phyloP scores from a whole-genome alignment of 2,888 invertebrate species.

The Drosophila yooni region DNA sequence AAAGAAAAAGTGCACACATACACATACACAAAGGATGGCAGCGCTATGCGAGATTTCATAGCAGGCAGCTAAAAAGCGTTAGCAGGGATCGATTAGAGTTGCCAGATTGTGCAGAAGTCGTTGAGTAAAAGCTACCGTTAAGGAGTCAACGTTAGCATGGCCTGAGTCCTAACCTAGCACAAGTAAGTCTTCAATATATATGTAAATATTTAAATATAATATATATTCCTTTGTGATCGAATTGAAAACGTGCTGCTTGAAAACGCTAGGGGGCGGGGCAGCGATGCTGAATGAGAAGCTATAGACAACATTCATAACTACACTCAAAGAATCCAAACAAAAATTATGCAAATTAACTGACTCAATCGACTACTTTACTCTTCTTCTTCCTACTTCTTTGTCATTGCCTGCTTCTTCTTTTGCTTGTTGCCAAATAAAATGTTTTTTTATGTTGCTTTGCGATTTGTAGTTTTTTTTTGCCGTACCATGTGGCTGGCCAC shows the following conservation, averaged over 20 bases:
- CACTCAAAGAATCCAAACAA: conserved; percentile 1
- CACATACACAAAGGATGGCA: not conserved
- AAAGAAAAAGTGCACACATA: not conserved
- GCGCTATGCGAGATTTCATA: not conserved
- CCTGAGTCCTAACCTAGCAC: conserved; percentile 75
- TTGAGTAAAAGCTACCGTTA: not conserved
- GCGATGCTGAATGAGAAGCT: not conserved
- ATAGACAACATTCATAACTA: too few species aligned
- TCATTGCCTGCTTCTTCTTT: not conserved
- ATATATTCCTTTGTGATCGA: not conserved
- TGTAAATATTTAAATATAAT: not conserved
- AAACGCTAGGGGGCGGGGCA: not conserved
- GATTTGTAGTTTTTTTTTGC: conserved; percentile 13
- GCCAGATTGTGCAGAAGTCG: not conserved
- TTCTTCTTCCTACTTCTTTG: not conserved
- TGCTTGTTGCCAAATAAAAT: conserved; percentile 12
- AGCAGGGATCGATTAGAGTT: not conserved
- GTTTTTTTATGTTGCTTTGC: conserved; percentile 42
- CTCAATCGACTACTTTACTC: conserved; percentile 1
- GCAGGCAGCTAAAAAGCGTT: not conserved
- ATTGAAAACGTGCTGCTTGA: conserved; percentile 3
- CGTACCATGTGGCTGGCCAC: conserved; percentile 57
- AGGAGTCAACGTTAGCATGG: conserved; percentile 42
- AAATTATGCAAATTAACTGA: conserved; percentile 50
- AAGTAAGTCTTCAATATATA: conserved; percentile 36